Evolutionary conservation across 2,113 vertebrate genomes (phyloP).

Genomic region (Amphiprion percula): DNA sequence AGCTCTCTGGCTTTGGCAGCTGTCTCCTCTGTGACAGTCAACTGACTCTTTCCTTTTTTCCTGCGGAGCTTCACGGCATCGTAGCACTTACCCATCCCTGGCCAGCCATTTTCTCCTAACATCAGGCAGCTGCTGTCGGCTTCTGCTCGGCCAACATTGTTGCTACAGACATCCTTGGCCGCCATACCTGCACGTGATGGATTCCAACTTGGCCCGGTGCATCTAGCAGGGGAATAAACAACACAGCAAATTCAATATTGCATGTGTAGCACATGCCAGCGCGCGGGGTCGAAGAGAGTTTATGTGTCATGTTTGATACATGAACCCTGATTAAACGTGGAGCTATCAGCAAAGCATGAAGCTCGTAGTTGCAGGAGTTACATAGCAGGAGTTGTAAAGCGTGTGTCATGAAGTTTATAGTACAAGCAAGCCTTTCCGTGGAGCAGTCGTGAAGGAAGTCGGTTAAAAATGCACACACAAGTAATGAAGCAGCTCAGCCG

Average conservation of each 20-base stretch:
- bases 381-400: neutral
- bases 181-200: constrained; percentile 30
- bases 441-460: constrained; percentile 32
- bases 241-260: constrained; percentile 14
- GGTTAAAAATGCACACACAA: constrained; percentile 10
- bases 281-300: constrained; percentile 10
- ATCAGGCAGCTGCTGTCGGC: constrained; percentile 52
- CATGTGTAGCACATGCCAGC: neutral
- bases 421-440: neutral
- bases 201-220: constrained; percentile 21
- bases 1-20: constrained; percentile 42
- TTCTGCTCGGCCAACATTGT: constrained; percentile 37
- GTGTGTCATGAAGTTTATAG: constrained; percentile 10
- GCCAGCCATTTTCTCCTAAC: constrained; percentile 50
- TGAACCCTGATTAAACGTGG: constrained; percentile 24
- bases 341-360: neutral
- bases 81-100: constrained; percentile 40
- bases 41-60: constrained; percentile 3
- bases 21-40: constrained; percentile 29
- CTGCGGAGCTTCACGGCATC: constrained; percentile 21
- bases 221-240: constrained; percentile 21
- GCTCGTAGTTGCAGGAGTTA: neutral
- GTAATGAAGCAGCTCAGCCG: constrained; percentile 45
- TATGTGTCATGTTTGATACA: constrained; percentile 27
- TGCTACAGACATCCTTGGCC: constrained; percentile 58